phyloP scores from a whole-genome alignment of 2,797 vertebrate species.

The Valencia hispanica region DNA sequence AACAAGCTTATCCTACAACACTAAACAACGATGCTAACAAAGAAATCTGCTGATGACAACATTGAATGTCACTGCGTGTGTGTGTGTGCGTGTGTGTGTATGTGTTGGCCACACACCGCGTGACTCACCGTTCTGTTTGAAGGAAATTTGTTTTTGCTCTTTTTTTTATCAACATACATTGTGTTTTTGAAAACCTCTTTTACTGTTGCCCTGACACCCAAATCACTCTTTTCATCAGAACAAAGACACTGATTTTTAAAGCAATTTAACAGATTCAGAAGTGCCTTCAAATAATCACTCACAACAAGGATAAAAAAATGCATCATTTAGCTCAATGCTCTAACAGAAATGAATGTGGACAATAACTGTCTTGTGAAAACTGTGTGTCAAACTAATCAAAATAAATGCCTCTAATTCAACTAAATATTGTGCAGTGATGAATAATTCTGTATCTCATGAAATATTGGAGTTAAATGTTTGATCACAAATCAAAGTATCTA shows the following conservation, averaged over 20 bases:
- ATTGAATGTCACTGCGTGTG: slow-evolving; percentile 16
- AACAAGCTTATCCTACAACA: slow-evolving; percentile 45
- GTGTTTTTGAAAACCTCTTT: slow-evolving; percentile 16
- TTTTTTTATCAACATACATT: slow-evolving; percentile 13
- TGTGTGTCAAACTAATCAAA: not conserved
- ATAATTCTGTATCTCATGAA: not conserved
- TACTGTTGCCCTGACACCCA: not conserved
- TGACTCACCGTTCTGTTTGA: slow-evolving; percentile 5
- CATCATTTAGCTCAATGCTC: not conserved
- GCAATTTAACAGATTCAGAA: not conserved
- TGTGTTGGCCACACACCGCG: not conserved
- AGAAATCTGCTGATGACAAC: slow-evolving; percentile 42
- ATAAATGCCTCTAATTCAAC: not conserved
- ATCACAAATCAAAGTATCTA: not conserved
- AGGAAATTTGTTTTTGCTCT: slow-evolving; percentile 15
- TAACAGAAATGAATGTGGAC: not conserved
- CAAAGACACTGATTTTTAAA: not conserved
- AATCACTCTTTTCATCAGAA: slow-evolving; percentile 17
- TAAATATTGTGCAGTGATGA: not conserved
- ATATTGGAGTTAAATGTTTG: not conserved
- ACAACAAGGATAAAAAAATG: slow-evolving; percentile 1
- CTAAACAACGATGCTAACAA: slow-evolving; percentile 38
- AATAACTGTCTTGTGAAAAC: not conserved
- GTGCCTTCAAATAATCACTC: slow-evolving; percentile 3
- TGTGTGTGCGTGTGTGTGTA: not conserved